Base-by-base conservation (phyloP, 2,888 invertebrate genomes). In the Bibio marci region DNA sequence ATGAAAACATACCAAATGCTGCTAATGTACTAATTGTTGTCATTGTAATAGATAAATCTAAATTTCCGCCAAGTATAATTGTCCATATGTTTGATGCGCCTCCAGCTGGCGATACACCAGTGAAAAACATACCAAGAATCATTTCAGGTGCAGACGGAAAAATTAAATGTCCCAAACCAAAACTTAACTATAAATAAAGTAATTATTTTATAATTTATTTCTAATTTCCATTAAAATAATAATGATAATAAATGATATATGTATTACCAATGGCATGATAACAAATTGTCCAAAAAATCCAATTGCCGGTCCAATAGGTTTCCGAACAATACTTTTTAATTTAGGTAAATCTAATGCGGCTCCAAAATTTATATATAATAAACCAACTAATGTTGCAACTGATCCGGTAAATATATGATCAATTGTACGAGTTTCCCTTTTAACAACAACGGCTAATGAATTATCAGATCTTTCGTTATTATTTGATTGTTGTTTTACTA, bases 41-140 rank as follows among this genome's bases (percentile, higher is more conserved):
- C 94, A 97, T 92, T 13, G 94, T 80, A 35, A 97, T 76, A 1
- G 92, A 92, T 31, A 97, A 67, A 57, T 91, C 82, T 6, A 95
- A 71, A 62, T 97, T 95, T 4, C 91, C 95, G 4, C 80, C 83
- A 3, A 97, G 67, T 13, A 95, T 71, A 46, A 85, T 77, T 0
- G 91, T 82, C 91, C 94, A 97, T 50, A 95, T 86, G 60, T 97
- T 97, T 35, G 92, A 92, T 19, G 92, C 91, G 0, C 94, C 95
- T 1, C 97, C 90, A 13, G 81, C 86, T 1, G 90, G 90, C 3
- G 85, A 78, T 15, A 87, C 81, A 1, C 90, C 90, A 1, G 87
- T 82, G 59, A 87, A 85, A 62, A 90, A 90, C 58, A 91, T 69
- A 3, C 90, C 90, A 47, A 91, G 58, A 35, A 80, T 78, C 71